Conservation (phyloP, 1,140 invertebrate genomes). For the Thalassaphorura encarpata region DNA sequence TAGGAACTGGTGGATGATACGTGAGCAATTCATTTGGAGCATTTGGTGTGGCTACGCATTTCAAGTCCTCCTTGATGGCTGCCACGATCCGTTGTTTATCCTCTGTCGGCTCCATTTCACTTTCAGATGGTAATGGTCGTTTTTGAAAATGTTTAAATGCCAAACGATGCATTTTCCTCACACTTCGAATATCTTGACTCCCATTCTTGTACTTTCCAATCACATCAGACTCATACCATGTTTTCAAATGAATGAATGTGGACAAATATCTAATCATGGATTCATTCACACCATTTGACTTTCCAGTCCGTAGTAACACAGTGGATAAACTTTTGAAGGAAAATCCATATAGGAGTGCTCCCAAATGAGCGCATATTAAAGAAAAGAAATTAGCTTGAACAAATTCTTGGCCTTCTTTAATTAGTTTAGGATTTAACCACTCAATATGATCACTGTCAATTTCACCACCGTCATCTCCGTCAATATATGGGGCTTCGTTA, state of each 20-base stretch:
- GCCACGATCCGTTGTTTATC: constrained; percentile 1
- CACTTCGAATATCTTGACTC: constrained; percentile 5
- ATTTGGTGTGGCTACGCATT: constrained; percentile 12
- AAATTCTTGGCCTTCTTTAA: constrained; percentile 25
- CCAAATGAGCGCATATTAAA: constrained; percentile 6
- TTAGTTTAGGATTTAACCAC: constrained; percentile 19
- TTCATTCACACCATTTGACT: not conserved
- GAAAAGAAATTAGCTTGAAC: constrained; percentile 15
- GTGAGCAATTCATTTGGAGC: constrained; percentile 12
- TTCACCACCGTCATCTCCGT: constrained; percentile 2
- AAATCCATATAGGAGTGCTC: constrained; percentile 12
- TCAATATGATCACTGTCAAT: not conserved
- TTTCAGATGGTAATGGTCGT: not conserved
- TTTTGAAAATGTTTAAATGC: not conserved
- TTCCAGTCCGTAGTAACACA: constrained; percentile 12
- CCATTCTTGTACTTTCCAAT: not conserved
- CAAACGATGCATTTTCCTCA: constrained; percentile 10
- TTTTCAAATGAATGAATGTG: not conserved
- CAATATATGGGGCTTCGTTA: constrained; percentile 6
- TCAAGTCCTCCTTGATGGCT: constrained; percentile 14
- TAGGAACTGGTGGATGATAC: constrained; percentile 13
- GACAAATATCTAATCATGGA: constrained; percentile 4
- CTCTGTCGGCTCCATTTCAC: not conserved
- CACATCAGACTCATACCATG: constrained; percentile 8
- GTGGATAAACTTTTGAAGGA: constrained; percentile 11